Evolutionary conservation across 2,888 invertebrate species (phyloP).

Genomic region (Rhagonycha lutea): DNA sequence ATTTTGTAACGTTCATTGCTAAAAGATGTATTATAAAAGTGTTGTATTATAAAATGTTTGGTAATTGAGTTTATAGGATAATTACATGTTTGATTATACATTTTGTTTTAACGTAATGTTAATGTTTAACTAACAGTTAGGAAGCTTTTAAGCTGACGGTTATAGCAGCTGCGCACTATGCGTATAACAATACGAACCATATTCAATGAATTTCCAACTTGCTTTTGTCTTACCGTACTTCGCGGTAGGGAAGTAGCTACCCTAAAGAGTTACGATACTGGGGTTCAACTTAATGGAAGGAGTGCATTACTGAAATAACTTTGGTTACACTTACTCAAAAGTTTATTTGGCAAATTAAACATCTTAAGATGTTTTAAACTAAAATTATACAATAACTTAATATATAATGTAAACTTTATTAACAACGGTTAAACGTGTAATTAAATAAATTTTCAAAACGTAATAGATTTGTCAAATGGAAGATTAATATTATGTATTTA

Average conservation of each 20-base stretch:
- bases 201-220: slow-evolving; percentile 47
- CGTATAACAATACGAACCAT: slow-evolving; percentile 40
- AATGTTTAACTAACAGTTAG: slow-evolving; percentile 22
- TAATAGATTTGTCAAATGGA: slow-evolving; percentile 13
- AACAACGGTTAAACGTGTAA: neutral
- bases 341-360: slow-evolving; percentile 7
- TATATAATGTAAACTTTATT: neutral
- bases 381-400: neutral
- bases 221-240: slow-evolving; percentile 43
- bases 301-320: slow-evolving; percentile 54
- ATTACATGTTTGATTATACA: neutral
- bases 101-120: slow-evolving; percentile 4
- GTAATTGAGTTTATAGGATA: neutral
- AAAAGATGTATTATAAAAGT: neutral
- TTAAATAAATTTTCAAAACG: slow-evolving; percentile 6
- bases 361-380: slow-evolving; percentile 3
- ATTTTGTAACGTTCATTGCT: neutral
- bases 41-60: neutral
- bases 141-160: slow-evolving; percentile 31
- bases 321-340: slow-evolving; percentile 46
- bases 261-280: slow-evolving; percentile 41
- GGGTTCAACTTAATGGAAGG: slow-evolving; percentile 46
- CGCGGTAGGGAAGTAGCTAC: slow-evolving; percentile 40
- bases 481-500: neutral
- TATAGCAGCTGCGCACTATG: slow-evolving; percentile 43